Percentiles rank a stretch among this genome's conserved stretches.
Conservation (phyloP, 2,888 invertebrate genomes). For the Lissocephala sabroskyi region DNA sequence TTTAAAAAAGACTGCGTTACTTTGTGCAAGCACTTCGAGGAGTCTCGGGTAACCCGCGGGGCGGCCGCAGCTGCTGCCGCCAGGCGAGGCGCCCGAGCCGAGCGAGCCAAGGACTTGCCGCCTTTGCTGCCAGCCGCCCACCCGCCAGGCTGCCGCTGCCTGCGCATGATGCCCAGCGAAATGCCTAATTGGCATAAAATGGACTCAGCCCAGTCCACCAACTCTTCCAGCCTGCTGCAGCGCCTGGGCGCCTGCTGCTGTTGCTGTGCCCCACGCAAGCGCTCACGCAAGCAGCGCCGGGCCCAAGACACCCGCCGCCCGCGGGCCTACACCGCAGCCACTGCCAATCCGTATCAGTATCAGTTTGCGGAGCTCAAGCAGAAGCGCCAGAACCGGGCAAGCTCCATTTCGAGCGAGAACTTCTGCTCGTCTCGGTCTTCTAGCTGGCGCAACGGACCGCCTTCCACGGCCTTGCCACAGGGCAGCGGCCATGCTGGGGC, state of each 20-base stretch:
- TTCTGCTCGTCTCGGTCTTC: conserved; percentile 91
- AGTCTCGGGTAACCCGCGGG: conserved; percentile 80
- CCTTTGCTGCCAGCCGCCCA: conserved; percentile 73
- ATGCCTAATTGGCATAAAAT: conserved; percentile 70
- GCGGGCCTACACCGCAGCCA: conserved; percentile 72
- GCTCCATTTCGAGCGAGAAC: conserved; percentile 91
- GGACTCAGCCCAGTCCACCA: conserved; percentile 48
- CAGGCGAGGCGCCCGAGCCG: conserved; percentile 81
- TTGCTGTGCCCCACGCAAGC: conserved; percentile 37
- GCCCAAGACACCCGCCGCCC: conserved; percentile 50
- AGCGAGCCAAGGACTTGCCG: conserved; percentile 82
- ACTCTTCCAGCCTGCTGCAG: conserved; percentile 57
- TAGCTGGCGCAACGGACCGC: conserved; percentile 85
- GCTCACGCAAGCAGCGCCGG: conserved; percentile 38
- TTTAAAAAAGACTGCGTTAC: conserved; percentile 98
- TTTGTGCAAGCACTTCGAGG: conserved; percentile 96
- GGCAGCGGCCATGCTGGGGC: conserved; percentile 24
- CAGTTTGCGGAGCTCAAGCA: conserved; percentile 82
- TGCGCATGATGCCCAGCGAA: conserved; percentile 72
- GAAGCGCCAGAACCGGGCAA: conserved; percentile 83
- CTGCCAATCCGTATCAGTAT: conserved; percentile 81
- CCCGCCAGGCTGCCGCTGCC: conserved; percentile 74
- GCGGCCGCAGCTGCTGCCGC: conserved; percentile 16
- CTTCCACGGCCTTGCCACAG: conserved; percentile 61
- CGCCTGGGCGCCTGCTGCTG: conserved; percentile 65